Evolutionary conservation across 1,140 invertebrate species (phyloP).

Genomic region (Danaus melanippus): DNA sequence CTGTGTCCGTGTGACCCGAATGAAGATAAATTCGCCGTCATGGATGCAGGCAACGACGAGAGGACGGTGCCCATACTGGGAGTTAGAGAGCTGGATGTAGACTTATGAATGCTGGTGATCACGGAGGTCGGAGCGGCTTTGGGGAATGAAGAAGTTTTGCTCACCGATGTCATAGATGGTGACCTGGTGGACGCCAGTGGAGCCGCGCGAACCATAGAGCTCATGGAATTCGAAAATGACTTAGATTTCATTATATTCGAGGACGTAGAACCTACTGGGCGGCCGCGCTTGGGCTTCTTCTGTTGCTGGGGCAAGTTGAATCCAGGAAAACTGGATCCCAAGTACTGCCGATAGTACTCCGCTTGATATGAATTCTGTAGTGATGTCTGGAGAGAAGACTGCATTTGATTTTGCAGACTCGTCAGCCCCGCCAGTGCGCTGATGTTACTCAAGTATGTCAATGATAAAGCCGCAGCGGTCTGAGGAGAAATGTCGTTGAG

Average conservation of each 20-base stretch:
- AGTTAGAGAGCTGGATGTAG: constrained; percentile 30
- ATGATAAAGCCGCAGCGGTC: constrained; percentile 45
- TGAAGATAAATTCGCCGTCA: constrained; percentile 40
- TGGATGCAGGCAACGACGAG: constrained; percentile 44
- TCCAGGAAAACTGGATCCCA: constrained; percentile 39
- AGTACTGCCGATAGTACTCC: constrained; percentile 54
- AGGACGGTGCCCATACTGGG: constrained; percentile 56
- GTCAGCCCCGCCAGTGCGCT: constrained; percentile 45
- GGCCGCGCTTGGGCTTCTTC: constrained; percentile 55
- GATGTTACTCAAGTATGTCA: constrained; percentile 53
- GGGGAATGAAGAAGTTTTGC: constrained; percentile 4
- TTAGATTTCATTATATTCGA: too few species aligned
- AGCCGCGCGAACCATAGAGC: too few species aligned
- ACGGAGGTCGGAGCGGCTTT: constrained; percentile 31
- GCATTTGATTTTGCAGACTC: constrained; percentile 39
- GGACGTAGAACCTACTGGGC: too few species aligned
- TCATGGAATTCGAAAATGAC: too few species aligned
- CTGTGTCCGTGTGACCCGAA: constrained; percentile 31
- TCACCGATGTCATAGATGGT: constrained; percentile 11
- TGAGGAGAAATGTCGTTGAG: constrained; percentile 50
- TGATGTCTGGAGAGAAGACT: constrained; percentile 39
- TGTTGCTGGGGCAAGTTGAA: constrained; percentile 34
- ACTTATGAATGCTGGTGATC: constrained; percentile 39
- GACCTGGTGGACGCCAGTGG: background rate
- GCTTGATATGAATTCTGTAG: constrained; percentile 58